These are phyloP conservation scores for Melipona bicolor DNA, from an alignment of 2,888 invertebrate species.

Conservation along the genomic window DNA sequence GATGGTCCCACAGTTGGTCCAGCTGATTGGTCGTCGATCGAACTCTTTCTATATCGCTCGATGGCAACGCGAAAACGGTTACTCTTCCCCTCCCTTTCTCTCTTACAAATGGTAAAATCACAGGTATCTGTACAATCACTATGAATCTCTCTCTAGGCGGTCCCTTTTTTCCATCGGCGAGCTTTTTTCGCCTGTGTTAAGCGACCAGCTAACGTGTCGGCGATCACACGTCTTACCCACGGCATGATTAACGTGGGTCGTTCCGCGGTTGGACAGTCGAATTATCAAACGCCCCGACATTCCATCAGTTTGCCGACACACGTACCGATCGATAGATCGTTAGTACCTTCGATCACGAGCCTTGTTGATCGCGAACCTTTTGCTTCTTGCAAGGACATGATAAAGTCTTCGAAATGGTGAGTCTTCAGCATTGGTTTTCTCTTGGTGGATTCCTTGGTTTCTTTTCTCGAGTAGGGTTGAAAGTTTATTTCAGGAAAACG, in stretches of 20 bases:
- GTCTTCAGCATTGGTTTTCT: too few species aligned
- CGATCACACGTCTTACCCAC: conserved; percentile 14
- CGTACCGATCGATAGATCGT: conserved; percentile 24
- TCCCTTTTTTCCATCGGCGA: conserved; percentile 18
- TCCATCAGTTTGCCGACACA: neutral
- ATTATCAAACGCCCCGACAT: conserved; percentile 13
- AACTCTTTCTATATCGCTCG: neutral
- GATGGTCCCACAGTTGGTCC: conserved; percentile 42
- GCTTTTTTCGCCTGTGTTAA: conserved; percentile 41
- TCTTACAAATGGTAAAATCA: conserved; percentile 3
- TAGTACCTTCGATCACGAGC: conserved; percentile 16
- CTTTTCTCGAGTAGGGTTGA: too few species aligned
- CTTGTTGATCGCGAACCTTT: conserved; percentile 3
- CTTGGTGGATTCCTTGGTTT: too few species aligned
- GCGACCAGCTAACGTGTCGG: neutral
- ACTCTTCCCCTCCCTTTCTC: neutral
- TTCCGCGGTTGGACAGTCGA: conserved; percentile 25
- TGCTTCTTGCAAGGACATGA: neutral
- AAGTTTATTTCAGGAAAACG: too few species aligned
- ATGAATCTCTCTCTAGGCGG: conserved; percentile 14
- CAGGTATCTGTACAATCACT: conserved; percentile 18
- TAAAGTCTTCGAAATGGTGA: too few species aligned
- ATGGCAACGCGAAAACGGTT: neutral
- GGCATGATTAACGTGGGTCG: conserved; percentile 46
- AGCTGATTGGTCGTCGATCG: neutral